A percentile compares a stretch with the other conserved stretches of the same genome.
These are phyloP conservation scores for Cheilosia impressa DNA, from an alignment of 2,888 invertebrate species.

Conservation along the genomic window DNA sequence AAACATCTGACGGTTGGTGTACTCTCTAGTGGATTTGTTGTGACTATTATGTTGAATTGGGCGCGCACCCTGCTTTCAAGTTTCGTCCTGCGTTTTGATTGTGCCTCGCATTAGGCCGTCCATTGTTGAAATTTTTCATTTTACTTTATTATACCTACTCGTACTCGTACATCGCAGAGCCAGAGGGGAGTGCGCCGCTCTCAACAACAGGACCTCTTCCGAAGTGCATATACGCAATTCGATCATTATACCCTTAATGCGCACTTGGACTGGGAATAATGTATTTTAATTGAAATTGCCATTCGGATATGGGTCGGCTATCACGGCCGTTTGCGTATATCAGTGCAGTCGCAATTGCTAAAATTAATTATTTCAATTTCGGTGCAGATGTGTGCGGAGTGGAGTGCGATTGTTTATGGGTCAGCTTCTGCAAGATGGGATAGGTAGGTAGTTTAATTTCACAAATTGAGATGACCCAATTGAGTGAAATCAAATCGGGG, in stretches of 20 bases:
- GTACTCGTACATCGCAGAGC: background rate
- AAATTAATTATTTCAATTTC: constrained; percentile 63
- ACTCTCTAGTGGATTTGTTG: background rate
- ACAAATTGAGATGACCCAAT: constrained; percentile 65
- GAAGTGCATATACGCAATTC: constrained; percentile 57
- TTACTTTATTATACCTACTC: background rate
- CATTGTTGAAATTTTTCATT: constrained; percentile 44
- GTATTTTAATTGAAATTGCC: constrained; percentile 66
- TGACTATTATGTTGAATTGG: constrained; percentile 17
- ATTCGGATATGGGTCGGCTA: constrained; percentile 33
- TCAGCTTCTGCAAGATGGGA: constrained; percentile 30
- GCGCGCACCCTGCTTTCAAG: constrained; percentile 27
- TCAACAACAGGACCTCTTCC: constrained; percentile 47
- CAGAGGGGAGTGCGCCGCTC: background rate
- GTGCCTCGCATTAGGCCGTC: constrained; percentile 19
- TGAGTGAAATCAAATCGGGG: constrained; percentile 32
- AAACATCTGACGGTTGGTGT: constrained; percentile 19
- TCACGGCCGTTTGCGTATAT: background rate
- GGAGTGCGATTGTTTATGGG: constrained; percentile 20
- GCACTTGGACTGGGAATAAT: constrained; percentile 65
- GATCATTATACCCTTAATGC: constrained; percentile 68
- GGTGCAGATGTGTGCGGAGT: constrained; percentile 39
- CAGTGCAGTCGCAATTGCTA: constrained; percentile 42
- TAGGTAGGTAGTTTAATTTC: constrained; percentile 46
- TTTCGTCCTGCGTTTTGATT: constrained; percentile 33